A percentile compares a stretch with the other conserved stretches of the same genome.
Evolutionary conservation across 2,888 invertebrate genomes (phyloP).

Genomic region (Trichopoda pennipes): DNA sequence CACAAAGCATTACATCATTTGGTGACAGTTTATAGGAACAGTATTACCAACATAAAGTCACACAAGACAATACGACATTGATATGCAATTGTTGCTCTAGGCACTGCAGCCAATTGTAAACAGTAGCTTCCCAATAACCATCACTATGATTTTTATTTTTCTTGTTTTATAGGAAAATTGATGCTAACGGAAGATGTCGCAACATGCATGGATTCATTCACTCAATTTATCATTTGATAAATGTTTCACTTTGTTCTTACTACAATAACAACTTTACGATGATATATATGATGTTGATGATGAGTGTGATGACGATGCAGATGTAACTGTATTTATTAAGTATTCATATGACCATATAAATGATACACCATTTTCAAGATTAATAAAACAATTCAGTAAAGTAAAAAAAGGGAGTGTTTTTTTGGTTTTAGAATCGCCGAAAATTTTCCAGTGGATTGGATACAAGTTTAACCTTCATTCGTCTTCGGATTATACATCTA

Average conservation of each 20-base stretch:
- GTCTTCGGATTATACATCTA: too few species aligned
- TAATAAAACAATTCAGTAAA: not conserved
- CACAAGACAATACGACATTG: not conserved
- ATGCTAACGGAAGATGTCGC: constrained; percentile 73
- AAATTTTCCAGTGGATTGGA: too few species aligned
- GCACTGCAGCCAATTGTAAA: constrained; percentile 73
- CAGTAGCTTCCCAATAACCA: constrained; percentile 61
- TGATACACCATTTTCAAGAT: constrained; percentile 32
- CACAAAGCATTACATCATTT: constrained; percentile 66
- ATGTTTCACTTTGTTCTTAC: constrained; percentile 73
- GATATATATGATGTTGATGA: constrained; percentile 52
- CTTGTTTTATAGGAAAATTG: constrained; percentile 32
- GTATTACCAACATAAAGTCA: not conserved
- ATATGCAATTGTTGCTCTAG: constrained; percentile 69
- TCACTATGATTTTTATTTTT: constrained; percentile 21
- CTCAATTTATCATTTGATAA: constrained; percentile 81
- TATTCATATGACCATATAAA: constrained; percentile 47
- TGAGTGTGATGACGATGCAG: constrained; percentile 52
- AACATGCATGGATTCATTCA: constrained; percentile 80
- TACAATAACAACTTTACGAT: constrained; percentile 40
- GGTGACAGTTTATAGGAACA: constrained; percentile 59
- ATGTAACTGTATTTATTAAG: constrained; percentile 56
- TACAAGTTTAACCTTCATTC: too few species aligned
- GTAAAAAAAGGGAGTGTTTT: too few species aligned
- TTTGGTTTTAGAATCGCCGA: too few species aligned